Conservation (phyloP, 2,113 vertebrate genomes). For the Pseudopipra pipra region DNA sequence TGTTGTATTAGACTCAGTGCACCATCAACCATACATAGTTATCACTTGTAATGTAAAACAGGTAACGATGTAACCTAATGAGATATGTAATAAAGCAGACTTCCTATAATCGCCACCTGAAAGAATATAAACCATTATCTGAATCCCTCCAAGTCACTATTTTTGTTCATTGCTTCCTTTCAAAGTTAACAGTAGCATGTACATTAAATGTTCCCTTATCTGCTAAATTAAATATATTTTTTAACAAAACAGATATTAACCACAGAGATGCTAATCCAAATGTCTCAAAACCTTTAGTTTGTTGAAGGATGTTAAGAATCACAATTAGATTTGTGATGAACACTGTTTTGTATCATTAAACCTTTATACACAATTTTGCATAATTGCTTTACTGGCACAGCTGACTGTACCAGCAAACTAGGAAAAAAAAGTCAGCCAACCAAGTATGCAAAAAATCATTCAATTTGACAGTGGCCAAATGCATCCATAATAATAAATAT, state of each 20-base stretch:
- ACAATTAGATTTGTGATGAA: constrained; percentile 49
- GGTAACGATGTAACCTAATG: constrained; percentile 12
- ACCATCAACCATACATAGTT: not conserved
- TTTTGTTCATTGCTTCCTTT: constrained; percentile 5
- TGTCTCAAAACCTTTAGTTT: not conserved
- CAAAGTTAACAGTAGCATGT: not conserved
- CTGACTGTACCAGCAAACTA: constrained; percentile 38
- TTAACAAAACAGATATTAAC: not conserved
- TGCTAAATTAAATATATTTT: not conserved
- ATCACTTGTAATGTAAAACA: not conserved
- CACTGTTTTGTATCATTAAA: constrained; percentile 53
- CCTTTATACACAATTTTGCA: constrained; percentile 25
- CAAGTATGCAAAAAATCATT: constrained; percentile 35
- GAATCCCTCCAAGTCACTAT: not conserved
- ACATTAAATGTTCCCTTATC: not conserved
- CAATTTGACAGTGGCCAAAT: constrained; percentile 23
- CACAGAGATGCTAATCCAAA: not conserved
- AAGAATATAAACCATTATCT: not conserved
- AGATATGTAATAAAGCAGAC: constrained; percentile 29
- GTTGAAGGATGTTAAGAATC: constrained; percentile 11
- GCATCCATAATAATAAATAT: not conserved
- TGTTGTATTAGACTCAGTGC: not conserved
- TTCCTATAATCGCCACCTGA: not conserved
- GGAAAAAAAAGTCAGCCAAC: not conserved
- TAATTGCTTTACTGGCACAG: constrained; percentile 52